These are phyloP conservation scores for Lasioglossum baleicum DNA, from an alignment of 1,140 invertebrate species.

Conservation along the genomic window DNA sequence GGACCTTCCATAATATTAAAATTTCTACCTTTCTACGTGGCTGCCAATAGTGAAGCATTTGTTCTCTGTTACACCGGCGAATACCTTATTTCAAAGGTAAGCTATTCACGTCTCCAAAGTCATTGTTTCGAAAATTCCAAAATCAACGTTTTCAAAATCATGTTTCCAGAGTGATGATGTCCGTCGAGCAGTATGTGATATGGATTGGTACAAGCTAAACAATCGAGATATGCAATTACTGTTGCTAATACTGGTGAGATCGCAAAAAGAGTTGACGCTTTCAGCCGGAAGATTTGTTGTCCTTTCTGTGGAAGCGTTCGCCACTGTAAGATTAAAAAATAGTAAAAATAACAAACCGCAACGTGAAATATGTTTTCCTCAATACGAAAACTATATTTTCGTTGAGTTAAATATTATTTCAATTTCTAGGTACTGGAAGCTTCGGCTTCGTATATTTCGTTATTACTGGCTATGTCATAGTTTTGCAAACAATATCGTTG, in stretches of 20 bases:
- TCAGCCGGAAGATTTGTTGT: conserved; percentile 50
- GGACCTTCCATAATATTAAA: background rate
- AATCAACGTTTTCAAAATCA: too few relatives aligned
- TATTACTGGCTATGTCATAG: conserved; percentile 45
- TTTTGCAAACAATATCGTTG: too few relatives aligned
- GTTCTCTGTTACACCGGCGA: conserved; percentile 20
- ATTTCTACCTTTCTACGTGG: background rate
- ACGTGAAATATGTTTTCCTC: too few relatives aligned
- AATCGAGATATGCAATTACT: conserved; percentile 24
- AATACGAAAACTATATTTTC: too few relatives aligned
- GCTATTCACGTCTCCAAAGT: conserved; percentile 13
- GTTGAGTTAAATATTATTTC: background rate
- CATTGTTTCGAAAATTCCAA: too few relatives aligned
- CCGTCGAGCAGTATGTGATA: conserved; percentile 21
- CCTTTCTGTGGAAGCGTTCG: conserved; percentile 37
- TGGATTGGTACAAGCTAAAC: conserved; percentile 49
- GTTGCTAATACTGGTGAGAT: conserved; percentile 31
- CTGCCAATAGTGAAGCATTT: conserved; percentile 13
- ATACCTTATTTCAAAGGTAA: conserved; percentile 44
- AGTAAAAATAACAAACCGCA: background rate
- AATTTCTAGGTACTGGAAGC: conserved; percentile 51
- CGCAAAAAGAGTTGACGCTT: conserved; percentile 32
- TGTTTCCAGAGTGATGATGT: conserved; percentile 34
- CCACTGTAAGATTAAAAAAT: conserved; percentile 39
- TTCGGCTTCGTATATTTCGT: conserved; percentile 46